A percentile compares a stretch with the other conserved stretches of the same genome.
Evolutionary conservation across 2,113 vertebrate genomes (phyloP).

Genomic region (Dipodomys stephensi): DNA sequence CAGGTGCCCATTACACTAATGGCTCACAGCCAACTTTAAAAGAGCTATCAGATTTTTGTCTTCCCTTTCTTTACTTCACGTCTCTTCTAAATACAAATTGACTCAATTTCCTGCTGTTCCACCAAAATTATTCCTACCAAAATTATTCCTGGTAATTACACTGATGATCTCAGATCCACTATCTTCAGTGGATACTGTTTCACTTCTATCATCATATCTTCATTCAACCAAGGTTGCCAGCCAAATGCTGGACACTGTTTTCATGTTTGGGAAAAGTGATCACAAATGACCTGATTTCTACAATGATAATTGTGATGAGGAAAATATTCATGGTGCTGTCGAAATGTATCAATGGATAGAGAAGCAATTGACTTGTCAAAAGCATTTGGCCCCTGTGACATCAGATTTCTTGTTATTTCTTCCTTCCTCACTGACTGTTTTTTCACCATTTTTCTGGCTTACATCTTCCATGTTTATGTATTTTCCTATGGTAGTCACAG

Average conservation of each 20-base stretch:
- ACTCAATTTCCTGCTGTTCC: not conserved
- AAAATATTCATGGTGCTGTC: not conserved
- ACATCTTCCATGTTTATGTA: conserved; percentile 21
- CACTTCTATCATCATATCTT: not conserved
- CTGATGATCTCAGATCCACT: not conserved
- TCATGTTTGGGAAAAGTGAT: not conserved
- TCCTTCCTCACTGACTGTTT: not conserved
- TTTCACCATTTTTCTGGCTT: not conserved
- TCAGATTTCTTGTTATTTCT: not conserved
- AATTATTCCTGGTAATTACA: not conserved
- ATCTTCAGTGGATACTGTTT: not conserved
- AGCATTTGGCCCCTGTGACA: not conserved
- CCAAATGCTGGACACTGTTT: not conserved
- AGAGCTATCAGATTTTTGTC: not conserved
- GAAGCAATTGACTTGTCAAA: not conserved
- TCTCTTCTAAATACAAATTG: not conserved
- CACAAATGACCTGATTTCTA: not conserved
- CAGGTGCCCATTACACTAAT: conserved; percentile 43
- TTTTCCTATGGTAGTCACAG: not conserved
- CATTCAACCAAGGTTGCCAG: not conserved
- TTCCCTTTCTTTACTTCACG: not conserved
- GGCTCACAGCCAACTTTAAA: conserved; percentile 2
- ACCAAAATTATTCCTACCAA: not conserved
- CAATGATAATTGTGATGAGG: not conserved
- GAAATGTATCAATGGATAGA: too few species aligned